Percentiles rank a stretch among this genome's conserved stretches.
Evolutionary conservation across 2,797 vertebrate species (phyloP).

Genomic region (Megaceryle alcyon): DNA sequence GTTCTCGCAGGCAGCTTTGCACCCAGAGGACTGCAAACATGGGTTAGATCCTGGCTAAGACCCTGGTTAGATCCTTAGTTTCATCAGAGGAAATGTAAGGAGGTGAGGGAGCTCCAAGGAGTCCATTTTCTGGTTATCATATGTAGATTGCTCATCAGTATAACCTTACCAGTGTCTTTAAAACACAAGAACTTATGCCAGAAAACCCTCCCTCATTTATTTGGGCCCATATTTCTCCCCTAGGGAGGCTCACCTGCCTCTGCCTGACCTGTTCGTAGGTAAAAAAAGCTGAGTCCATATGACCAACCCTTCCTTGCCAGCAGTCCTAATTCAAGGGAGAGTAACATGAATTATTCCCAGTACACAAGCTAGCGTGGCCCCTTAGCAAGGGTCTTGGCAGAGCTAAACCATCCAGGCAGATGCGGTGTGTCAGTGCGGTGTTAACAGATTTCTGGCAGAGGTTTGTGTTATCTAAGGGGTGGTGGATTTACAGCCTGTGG

Average conservation of each 20-base stretch:
- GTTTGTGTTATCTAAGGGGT: neutral
- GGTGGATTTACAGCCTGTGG: slow-evolving; percentile 15
- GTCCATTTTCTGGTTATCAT: neutral
- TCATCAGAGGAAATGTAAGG: neutral
- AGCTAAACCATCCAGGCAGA: neutral
- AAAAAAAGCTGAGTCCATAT: neutral
- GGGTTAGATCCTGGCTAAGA: neutral
- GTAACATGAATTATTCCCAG: neutral
- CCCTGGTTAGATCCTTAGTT: neutral
- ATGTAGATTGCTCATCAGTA: neutral
- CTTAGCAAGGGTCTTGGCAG: neutral
- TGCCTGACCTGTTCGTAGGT: neutral
- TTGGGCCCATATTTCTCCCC: fast-evolving
- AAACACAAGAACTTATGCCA: neutral
- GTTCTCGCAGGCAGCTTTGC: neutral
- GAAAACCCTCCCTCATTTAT: neutral
- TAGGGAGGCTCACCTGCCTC: neutral
- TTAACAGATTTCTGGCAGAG: neutral
- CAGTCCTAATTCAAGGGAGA: neutral
- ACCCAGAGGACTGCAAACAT: neutral
- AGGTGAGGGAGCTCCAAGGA: neutral
- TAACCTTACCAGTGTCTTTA: neutral
- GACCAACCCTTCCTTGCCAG: neutral
- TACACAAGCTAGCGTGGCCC: neutral
- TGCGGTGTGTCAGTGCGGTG: neutral